Evolutionary conservation across 2,797 vertebrate species (phyloP).

Genomic region (Sarcophilus harrisii): DNA sequence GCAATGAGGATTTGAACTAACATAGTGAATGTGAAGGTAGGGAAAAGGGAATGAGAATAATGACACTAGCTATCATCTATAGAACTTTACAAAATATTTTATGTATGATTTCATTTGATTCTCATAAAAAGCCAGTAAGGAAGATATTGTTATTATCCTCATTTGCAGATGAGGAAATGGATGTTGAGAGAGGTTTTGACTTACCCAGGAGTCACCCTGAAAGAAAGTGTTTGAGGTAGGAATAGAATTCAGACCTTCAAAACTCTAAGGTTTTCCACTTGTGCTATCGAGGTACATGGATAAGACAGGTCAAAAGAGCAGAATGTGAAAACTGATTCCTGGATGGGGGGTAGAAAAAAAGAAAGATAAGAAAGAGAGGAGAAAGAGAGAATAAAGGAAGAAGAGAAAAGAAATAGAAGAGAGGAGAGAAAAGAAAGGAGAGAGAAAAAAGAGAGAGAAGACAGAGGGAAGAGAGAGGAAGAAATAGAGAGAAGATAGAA

Average conservation of each 20-base stretch:
- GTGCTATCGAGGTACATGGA: background rate
- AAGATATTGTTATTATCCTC: background rate
- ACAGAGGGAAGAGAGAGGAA: accelerated
- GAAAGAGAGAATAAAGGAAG: too few species aligned
- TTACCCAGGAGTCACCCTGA: background rate
- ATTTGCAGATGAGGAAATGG: background rate
- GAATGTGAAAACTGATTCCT: background rate
- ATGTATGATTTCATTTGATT: background rate
- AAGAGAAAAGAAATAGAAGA: too few species aligned
- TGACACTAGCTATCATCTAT: background rate
- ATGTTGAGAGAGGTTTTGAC: background rate
- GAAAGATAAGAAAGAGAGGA: background rate
- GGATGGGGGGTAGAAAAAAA: background rate
- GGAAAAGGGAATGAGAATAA: background rate
- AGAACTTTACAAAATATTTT: background rate
- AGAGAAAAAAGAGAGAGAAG: background rate
- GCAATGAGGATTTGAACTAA: background rate
- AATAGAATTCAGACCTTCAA: background rate
- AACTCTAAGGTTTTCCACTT: background rate
- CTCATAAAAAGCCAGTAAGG: background rate
- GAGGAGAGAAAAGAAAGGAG: too few species aligned
- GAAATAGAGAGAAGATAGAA: background rate
- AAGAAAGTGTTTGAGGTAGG: background rate
- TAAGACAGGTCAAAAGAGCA: background rate
- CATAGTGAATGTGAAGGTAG: background rate